Conservation (phyloP, 2,113 vertebrate species). For the Actenoides hombroni region DNA sequence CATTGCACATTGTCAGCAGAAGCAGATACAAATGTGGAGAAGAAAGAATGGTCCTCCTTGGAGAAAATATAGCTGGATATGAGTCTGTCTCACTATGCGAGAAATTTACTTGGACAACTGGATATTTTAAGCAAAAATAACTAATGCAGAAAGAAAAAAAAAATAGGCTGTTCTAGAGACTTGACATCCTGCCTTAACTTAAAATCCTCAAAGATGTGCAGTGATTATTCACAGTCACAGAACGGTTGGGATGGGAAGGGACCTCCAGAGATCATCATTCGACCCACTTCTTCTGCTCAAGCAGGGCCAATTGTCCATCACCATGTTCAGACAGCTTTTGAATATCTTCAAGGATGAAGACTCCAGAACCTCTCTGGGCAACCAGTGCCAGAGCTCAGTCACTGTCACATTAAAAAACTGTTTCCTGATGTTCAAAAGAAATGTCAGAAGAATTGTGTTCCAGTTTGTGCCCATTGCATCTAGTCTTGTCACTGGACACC, state of each 20-base stretch:
- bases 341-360: neutral
- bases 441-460: neutral
- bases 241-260: neutral
- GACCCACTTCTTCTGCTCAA: neutral
- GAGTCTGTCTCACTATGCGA: neutral
- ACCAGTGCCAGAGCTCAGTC: neutral
- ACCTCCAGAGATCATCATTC: neutral
- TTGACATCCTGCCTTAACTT: neutral
- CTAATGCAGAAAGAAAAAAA: neutral
- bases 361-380: neutral
- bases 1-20: neutral
- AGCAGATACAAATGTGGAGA: neutral
- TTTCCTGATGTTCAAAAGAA: neutral
- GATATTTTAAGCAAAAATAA: neutral
- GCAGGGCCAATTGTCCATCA: neutral
- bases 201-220: neutral
- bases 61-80: neutral
- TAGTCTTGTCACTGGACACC: neutral
- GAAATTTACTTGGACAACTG: neutral
- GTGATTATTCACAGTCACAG: neutral
- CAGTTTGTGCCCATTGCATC: neutral
- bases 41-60: neutral
- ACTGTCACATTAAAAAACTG: neutral
- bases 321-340: neutral
- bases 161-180: neutral